phyloP scores from a whole-genome alignment of 1,140 invertebrate species.

The Drosophila arawakana region DNA sequence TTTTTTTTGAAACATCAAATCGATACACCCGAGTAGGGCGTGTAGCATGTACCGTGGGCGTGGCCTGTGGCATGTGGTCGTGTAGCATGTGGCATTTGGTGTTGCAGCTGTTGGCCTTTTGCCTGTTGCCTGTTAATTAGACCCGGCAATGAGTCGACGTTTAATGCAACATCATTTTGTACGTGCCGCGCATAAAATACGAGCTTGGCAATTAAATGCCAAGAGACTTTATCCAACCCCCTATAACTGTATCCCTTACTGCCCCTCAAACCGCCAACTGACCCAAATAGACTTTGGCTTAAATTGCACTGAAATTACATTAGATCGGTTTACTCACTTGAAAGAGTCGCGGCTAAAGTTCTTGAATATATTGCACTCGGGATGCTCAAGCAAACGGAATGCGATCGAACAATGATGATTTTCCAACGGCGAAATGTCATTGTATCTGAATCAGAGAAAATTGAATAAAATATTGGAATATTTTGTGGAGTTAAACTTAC shows the following conservation, averaged over 20 bases:
- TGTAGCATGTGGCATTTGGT: not conserved
- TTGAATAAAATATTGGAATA: not conserved
- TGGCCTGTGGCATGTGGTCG: not conserved
- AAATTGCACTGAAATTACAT: slow-evolving; percentile 8
- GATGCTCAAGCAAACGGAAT: slow-evolving; percentile 91
- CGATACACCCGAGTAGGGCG: slow-evolving; percentile 28
- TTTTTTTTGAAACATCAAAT: slow-evolving; percentile 51
- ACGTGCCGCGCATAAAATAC: slow-evolving; percentile 77
- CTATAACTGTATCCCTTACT: no score
- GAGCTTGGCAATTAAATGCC: slow-evolving; percentile 87
- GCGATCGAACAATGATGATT: slow-evolving; percentile 96
- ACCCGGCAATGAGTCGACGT: slow-evolving; percentile 67
- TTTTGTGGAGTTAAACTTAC: slow-evolving; percentile 20
- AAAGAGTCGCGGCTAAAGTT: slow-evolving; percentile 88
- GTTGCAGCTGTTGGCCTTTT: slow-evolving; percentile 36
- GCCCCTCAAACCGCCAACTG: not conserved
- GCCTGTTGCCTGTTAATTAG: slow-evolving; percentile 75
- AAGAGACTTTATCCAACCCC: not conserved
- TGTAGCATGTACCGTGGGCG: not conserved
- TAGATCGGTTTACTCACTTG: slow-evolving; percentile 84
- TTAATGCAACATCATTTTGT: slow-evolving; percentile 80
- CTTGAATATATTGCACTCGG: slow-evolving; percentile 91
- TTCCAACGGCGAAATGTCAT: slow-evolving; percentile 95
- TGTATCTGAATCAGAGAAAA: slow-evolving; percentile 86
- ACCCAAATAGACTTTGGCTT: slow-evolving; percentile 11